Evolutionary conservation across 1,140 invertebrate species (phyloP).

Genomic region (Anthonomus grandis): DNA sequence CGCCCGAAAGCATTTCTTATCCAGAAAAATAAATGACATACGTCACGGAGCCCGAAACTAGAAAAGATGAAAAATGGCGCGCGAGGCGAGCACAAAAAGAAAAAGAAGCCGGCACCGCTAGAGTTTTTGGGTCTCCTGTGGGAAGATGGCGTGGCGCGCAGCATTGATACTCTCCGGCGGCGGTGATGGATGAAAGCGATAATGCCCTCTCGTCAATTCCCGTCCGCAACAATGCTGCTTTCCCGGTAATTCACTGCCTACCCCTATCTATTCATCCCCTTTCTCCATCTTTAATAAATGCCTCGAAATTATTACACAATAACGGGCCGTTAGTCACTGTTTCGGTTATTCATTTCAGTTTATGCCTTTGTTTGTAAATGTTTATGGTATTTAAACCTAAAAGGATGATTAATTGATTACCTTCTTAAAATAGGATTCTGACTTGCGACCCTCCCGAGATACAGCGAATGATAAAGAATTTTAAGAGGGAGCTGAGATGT

Average conservation of each 20-base stretch:
- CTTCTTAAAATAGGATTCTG: no score
- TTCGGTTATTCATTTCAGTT: constrained; percentile 35
- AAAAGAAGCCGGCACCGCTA: constrained; percentile 39
- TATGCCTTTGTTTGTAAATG: constrained; percentile 24
- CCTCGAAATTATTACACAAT: constrained; percentile 42
- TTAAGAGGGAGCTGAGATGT: no score
- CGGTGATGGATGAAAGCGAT: constrained; percentile 50
- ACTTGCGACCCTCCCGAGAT: no score
- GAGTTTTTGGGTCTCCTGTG: constrained; percentile 49
- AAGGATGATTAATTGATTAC: constrained; percentile 22
- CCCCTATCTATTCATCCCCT: constrained; percentile 46
- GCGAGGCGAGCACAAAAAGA: constrained; percentile 44
- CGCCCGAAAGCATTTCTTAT: constrained; percentile 25
- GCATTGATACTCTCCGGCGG: constrained; percentile 50
- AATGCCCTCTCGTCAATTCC: constrained; percentile 51
- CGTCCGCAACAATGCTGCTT: constrained; percentile 48
- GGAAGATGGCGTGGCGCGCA: constrained; percentile 40
- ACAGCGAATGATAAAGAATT: no score
- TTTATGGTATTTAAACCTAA: constrained; percentile 23
- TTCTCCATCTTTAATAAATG: constrained; percentile 45
- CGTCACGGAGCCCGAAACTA: constrained; percentile 44
- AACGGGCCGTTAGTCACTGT: constrained; percentile 39
- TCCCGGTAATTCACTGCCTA: constrained; percentile 45
- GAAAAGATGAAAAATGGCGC: constrained; percentile 47
- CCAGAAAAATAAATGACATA: constrained; percentile 42